Percentiles rank a stretch among this genome's conserved stretches.
These are phyloP conservation scores for Parnassius mnemosyne DNA, from an alignment of 2,888 invertebrate genomes.

Conservation along the genomic window DNA sequence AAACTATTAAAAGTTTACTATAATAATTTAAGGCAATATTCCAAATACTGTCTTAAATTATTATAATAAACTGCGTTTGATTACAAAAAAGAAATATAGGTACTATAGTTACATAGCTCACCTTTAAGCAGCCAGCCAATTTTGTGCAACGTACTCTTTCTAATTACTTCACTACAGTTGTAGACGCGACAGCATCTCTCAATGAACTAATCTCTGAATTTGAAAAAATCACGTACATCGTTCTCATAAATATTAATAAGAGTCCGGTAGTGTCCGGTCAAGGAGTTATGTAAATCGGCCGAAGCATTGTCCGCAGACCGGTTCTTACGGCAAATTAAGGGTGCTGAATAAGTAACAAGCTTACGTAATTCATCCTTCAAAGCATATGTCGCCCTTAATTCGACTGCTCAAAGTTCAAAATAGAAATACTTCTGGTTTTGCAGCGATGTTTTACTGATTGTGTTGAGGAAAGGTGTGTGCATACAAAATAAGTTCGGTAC, in stretches of 20 bases:
- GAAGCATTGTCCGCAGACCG: constrained; percentile 66
- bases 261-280: constrained; percentile 66
- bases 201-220: constrained; percentile 47
- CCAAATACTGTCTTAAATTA: too few species aligned
- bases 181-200: constrained; percentile 44
- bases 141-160: constrained; percentile 27
- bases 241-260: constrained; percentile 74
- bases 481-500: constrained; percentile 64
- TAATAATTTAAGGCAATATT: too few species aligned
- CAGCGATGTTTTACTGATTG: constrained; percentile 31
- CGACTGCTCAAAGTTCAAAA: constrained; percentile 35
- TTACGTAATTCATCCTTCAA: constrained; percentile 21
- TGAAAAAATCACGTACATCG: constrained; percentile 43
- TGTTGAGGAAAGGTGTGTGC: constrained; percentile 70
- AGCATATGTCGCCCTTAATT: constrained; percentile 26
- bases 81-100: not conserved
- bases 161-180: constrained; percentile 20
- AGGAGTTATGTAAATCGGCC: constrained; percentile 77
- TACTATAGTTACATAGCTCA: constrained; percentile 4
- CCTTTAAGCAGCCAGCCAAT: constrained; percentile 26
- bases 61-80: too few species aligned
- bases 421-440: constrained; percentile 30
- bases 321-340: constrained; percentile 72
- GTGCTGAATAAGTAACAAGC: constrained; percentile 54
- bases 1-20: too few species aligned